phyloP scores from a whole-genome alignment of 2,113 vertebrate genomes.

The Tapirus terrestris region DNA sequence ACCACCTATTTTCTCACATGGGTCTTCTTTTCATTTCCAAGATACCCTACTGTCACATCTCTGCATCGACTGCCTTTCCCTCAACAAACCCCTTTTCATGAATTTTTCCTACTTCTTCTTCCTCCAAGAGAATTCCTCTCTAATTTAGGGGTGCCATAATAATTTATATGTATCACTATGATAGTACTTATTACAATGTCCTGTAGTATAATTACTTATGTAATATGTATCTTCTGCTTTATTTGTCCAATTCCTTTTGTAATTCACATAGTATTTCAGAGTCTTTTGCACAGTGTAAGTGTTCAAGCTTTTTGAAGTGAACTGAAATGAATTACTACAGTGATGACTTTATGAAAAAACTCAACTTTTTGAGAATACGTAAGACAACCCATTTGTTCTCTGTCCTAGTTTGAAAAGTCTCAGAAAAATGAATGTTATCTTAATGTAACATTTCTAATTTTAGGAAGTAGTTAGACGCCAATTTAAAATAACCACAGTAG shows the following conservation, averaged over 20 bases:
- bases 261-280: not conserved
- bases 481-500: not conserved
- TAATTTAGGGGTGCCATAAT: not conserved
- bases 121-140: not conserved
- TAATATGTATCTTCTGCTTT: not conserved
- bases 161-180: not conserved
- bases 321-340: not conserved
- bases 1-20: not conserved
- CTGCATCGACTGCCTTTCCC: not conserved
- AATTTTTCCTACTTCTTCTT: not conserved
- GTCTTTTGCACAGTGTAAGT: not conserved
- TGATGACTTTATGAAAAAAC: not conserved
- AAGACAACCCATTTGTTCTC: not conserved
- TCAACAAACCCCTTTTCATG: not conserved
- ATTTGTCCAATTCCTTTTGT: not conserved
- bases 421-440: not conserved
- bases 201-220: not conserved
- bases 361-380: not conserved
- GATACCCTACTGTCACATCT: not conserved
- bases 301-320: not conserved
- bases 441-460: not conserved
- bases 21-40: not conserved
- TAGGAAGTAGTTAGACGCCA: not conserved
- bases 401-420: not conserved
- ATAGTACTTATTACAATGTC: not conserved